A percentile compares a stretch with the other conserved stretches of the same genome.
phyloP scores from a whole-genome alignment of 2,888 invertebrate species.

The Alsophila aescularia region DNA sequence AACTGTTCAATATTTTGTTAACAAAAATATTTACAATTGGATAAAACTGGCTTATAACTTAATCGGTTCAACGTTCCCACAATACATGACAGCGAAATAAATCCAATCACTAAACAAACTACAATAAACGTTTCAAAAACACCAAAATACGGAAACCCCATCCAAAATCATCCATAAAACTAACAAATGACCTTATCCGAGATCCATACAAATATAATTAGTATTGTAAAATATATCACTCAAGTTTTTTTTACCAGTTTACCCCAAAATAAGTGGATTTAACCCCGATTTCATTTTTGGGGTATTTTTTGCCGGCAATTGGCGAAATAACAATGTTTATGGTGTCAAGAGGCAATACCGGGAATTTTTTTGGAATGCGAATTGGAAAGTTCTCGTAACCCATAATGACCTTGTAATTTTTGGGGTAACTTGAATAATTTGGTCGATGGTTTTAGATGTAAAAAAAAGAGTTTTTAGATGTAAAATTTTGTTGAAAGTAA shows the following conservation, averaged over 20 bases:
- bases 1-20: too few species aligned
- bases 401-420: constrained; percentile 36
- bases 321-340: constrained; percentile 66
- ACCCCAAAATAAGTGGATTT: constrained; percentile 81
- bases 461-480: too few species aligned
- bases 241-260: constrained; percentile 49
- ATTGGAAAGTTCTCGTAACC: constrained; percentile 64
- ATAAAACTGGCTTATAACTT: neutral
- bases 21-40: too few species aligned
- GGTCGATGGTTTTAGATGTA: too few species aligned
- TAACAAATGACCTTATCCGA: constrained; percentile 46
- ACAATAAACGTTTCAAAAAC: constrained; percentile 51
- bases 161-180: constrained; percentile 46
- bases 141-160: constrained; percentile 60
- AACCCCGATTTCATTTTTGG: constrained; percentile 69
- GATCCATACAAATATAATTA: constrained; percentile 81
- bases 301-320: constrained; percentile 67
- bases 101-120: constrained; percentile 47
- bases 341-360: constrained; percentile 71
- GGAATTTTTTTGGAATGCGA: constrained; percentile 62
- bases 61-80: constrained; percentile 58
- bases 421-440: too few species aligned
- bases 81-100: constrained; percentile 51
- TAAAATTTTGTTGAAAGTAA: too few species aligned
- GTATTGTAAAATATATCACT: constrained; percentile 72